Evolutionary conservation across 2,113 vertebrate species (phyloP).

Genomic region (Trichechus manatus): DNA sequence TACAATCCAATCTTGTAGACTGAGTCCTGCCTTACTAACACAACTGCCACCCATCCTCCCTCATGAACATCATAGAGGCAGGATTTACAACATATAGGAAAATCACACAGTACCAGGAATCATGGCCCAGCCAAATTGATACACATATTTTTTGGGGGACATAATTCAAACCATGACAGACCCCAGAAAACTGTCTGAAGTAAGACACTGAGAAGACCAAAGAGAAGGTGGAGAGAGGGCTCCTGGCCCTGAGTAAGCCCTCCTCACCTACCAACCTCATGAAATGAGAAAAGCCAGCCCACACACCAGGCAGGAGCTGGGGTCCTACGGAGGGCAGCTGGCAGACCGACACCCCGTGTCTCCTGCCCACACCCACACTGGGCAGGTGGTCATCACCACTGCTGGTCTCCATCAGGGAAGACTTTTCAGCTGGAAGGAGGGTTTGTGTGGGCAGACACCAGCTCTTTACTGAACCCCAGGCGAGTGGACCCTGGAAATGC

Average conservation of each 20-base stretch:
- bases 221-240: not conserved
- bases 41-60: too few relatives aligned
- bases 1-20: too few relatives aligned
- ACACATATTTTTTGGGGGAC: too few relatives aligned
- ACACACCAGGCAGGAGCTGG: accelerated
- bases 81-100: too few relatives aligned
- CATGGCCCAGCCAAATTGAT: too few relatives aligned
- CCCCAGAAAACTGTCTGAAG: not conserved
- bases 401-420: not conserved
- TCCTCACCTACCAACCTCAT: not conserved
- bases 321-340: not conserved
- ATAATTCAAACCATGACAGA: too few relatives aligned
- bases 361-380: not conserved
- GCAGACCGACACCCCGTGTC: accelerated
- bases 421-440: not conserved
- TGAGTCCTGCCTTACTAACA: too few relatives aligned
- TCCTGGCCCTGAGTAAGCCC: accelerated
- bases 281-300: not conserved
- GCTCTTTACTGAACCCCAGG: not conserved
- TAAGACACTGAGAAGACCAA: not conserved
- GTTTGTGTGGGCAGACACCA: not conserved
- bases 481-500: not conserved
- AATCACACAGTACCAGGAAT: too few relatives aligned
- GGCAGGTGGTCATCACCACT: not conserved
- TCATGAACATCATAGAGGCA: too few relatives aligned